Conservation (phyloP, 2,113 vertebrate genomes). For the Daboia siamensis region DNA sequence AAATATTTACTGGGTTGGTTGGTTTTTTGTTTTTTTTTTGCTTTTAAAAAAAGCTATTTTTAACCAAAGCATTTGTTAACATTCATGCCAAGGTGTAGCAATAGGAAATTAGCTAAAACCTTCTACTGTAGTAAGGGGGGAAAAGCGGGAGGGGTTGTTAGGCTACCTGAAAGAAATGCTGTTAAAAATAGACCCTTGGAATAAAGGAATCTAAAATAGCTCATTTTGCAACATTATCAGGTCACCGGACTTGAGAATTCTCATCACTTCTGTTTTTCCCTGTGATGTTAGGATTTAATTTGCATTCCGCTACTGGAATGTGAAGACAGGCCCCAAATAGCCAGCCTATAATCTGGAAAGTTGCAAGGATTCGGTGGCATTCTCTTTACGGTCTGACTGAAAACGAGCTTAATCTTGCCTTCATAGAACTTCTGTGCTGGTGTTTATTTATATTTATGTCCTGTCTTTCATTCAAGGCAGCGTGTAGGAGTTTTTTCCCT, state of each 20-base stretch:
- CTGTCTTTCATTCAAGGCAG: too few species aligned
- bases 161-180: slow-evolving; percentile 21
- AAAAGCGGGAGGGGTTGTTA: slow-evolving; percentile 13
- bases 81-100: slow-evolving; percentile 38
- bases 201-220: slow-evolving; percentile 29
- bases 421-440: too few species aligned
- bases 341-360: too few species aligned
- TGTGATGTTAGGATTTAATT: not conserved
- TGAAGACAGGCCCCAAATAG: too few species aligned
- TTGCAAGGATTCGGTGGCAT: too few species aligned
- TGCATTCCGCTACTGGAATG: not conserved
- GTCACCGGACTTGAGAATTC: slow-evolving; percentile 15
- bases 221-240: slow-evolving; percentile 10
- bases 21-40: not conserved
- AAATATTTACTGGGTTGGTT: not conserved
- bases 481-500: too few species aligned
- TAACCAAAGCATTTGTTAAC: slow-evolving; percentile 40
- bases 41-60: slow-evolving; percentile 14
- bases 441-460: too few species aligned
- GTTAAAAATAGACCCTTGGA: slow-evolving; percentile 33
- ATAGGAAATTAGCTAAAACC: slow-evolving; percentile 26
- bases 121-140: slow-evolving; percentile 10
- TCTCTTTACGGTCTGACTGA: too few species aligned
- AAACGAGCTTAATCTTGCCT: too few species aligned
- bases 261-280: not conserved